Evolutionary conservation across 2,888 invertebrate species (phyloP), one percentile per base, ranked within the genome.

Genomic region (Tortricodes alternella): DNA sequence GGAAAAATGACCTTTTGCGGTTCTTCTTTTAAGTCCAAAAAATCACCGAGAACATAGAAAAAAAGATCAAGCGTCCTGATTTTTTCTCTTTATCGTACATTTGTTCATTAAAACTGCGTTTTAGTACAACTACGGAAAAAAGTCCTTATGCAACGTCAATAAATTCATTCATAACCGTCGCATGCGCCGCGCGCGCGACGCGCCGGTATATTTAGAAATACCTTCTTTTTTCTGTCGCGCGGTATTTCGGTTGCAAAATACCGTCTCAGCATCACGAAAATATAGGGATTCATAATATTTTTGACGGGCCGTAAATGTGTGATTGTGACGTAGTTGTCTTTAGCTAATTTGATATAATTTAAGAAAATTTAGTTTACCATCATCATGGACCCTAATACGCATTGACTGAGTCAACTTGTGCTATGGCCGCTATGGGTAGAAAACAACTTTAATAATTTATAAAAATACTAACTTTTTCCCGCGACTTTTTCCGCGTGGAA

Each of bases 211-310:
- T 80, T 76, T 82, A 83, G 81, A 75, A 62, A 62, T 64, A 64
- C 70, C 63, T 66, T 70, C 70, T 78, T 82, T 81, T 74, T 83
- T 80, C 74, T 74, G 74, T 74, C 76, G 70, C 58, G 70, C 65
- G 75, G 78, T 83, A 82, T 83, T 83, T 78, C 71, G 71, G 82
- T 81, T 80, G 77, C 82, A 80, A 78, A 82, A 82, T 78, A 78
- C 71, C 71, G 71, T 73, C 75, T 72, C 60, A 44, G 44, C 53
- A 52, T 58, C 59, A 62, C 67, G 62, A 64, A 62, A 64, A 64
- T 56, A 50, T 18, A 56, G 49, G 21, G 49, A 50, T 50, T 43
- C 11, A 53, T 53, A 41, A 29, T 15, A 18, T 23, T 41, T 46
- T 32, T 41, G 46, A 53, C 39, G 15, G 39, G 39, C 11, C 16